These are phyloP conservation scores for Patella depressa DNA, from an alignment of 2,888 invertebrate genomes.

Conservation along the genomic window DNA sequence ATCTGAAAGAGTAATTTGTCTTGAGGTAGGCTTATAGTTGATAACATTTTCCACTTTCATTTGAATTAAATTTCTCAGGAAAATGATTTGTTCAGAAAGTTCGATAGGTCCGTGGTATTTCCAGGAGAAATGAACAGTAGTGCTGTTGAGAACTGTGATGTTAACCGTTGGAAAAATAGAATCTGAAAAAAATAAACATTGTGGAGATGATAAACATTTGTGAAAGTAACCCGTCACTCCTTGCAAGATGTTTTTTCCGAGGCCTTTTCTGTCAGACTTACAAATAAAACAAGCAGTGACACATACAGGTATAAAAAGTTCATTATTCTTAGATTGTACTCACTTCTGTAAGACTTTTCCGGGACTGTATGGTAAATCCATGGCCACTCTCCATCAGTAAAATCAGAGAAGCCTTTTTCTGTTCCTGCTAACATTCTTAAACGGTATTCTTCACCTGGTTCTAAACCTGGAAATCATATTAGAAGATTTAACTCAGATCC, in stretches of 20 bases:
- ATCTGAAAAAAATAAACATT: background rate
- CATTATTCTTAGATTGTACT: too few relatives aligned
- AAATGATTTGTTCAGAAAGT: slow-evolving; percentile 13
- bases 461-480: slow-evolving; percentile 69
- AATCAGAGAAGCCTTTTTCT: slow-evolving; percentile 73
- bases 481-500: too few relatives aligned
- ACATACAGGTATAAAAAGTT: too few relatives aligned
- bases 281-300: too few relatives aligned
- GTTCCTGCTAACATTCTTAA: slow-evolving; percentile 77
- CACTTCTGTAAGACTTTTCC: background rate
- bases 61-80: slow-evolving; percentile 15
- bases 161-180: slow-evolving; percentile 7
- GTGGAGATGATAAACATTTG: too few relatives aligned
- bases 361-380: slow-evolving; percentile 42
- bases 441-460: slow-evolving; percentile 74
- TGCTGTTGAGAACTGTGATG: slow-evolving; percentile 15
- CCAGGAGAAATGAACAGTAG: slow-evolving; percentile 14
- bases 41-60: background rate
- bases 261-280: too few relatives aligned
- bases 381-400: slow-evolving; percentile 60
- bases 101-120: background rate
- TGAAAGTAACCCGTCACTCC: too few relatives aligned
- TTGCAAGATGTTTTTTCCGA: too few relatives aligned
- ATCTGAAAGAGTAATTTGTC: slow-evolving; percentile 13
- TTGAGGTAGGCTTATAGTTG: slow-evolving; percentile 7